Evolutionary conservation across 2,888 invertebrate genomes (phyloP).

Genomic region (Uropetala carovei): DNA sequence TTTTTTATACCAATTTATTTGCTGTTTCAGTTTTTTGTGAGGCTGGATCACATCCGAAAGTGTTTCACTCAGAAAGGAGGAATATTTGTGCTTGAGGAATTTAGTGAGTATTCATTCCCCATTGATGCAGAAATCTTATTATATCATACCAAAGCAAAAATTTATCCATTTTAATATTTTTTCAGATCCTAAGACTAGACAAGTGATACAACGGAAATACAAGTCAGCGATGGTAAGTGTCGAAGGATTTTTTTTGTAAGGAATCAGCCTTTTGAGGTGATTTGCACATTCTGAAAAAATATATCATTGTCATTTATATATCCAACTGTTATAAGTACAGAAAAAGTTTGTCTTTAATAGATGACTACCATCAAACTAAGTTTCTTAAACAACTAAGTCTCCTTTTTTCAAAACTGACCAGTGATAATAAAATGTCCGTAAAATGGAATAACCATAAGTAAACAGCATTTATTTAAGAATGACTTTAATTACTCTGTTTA

Average conservation of each 20-base stretch:
- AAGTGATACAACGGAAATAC: conserved; percentile 97
- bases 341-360: too few relatives aligned
- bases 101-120: conserved; percentile 87
- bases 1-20: conserved; percentile 9
- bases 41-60: conserved; percentile 98
- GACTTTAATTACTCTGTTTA: too few relatives aligned
- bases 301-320: too few relatives aligned
- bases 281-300: too few relatives aligned
- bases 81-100: conserved; percentile 99
- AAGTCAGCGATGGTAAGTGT: conserved; percentile 97
- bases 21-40: conserved; percentile 97
- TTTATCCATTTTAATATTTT: conserved; percentile 69
- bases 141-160: conserved; percentile 64
- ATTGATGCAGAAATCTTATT: conserved; percentile 49
- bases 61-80: conserved; percentile 99
- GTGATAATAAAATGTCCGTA: too few relatives aligned
- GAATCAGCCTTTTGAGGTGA: background rate
- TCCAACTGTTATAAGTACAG: too few relatives aligned
- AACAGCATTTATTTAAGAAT: too few relatives aligned
- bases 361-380: too few relatives aligned
- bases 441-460: too few relatives aligned
- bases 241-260: background rate
- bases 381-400: too few relatives aligned
- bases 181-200: conserved; percentile 97
- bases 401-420: too few relatives aligned